phyloP scores from a whole-genome alignment of 2,797 vertebrate species.

The Sphaeramia orbicularis region DNA sequence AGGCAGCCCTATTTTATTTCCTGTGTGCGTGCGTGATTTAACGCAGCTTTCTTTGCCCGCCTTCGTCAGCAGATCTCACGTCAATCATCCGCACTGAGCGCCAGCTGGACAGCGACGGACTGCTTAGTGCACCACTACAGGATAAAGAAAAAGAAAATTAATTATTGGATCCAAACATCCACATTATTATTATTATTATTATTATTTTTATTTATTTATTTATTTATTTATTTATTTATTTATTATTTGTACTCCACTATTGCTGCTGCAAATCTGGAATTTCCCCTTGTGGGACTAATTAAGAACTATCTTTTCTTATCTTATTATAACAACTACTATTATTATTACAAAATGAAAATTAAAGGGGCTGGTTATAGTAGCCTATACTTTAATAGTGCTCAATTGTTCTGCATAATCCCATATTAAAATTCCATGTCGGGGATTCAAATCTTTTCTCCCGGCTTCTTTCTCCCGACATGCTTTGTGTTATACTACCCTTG shows the following conservation, averaged over 20 bases:
- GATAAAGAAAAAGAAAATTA: neutral
- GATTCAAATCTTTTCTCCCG: constrained; percentile 35
- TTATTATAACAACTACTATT: too few species aligned
- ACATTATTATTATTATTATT: too few species aligned
- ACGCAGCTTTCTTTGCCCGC: constrained; percentile 40
- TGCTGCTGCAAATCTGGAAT: too few species aligned
- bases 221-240: too few species aligned
- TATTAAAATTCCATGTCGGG: constrained; percentile 1
- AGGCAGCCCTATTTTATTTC: rapidly evolving
- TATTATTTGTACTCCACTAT: too few species aligned
- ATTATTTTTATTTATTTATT: too few species aligned
- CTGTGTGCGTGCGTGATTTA: constrained; percentile 17
- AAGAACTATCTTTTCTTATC: too few species aligned
- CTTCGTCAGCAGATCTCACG: constrained; percentile 65
- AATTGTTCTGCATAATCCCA: neutral
- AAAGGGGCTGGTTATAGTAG: neutral
- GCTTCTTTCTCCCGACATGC: constrained; percentile 42
- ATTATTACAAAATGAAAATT: too few species aligned
- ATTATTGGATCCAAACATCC: neutral
- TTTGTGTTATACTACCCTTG: constrained; percentile 15
- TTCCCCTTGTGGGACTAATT: too few species aligned
- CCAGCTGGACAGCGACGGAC: constrained; percentile 48
- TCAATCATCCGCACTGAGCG: constrained; percentile 70
- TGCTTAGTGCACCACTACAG: neutral
- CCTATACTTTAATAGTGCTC: neutral